These are phyloP conservation scores for Sycophaga agraensis DNA, from an alignment of 1,140 invertebrate genomes.

Conservation along the genomic window DNA sequence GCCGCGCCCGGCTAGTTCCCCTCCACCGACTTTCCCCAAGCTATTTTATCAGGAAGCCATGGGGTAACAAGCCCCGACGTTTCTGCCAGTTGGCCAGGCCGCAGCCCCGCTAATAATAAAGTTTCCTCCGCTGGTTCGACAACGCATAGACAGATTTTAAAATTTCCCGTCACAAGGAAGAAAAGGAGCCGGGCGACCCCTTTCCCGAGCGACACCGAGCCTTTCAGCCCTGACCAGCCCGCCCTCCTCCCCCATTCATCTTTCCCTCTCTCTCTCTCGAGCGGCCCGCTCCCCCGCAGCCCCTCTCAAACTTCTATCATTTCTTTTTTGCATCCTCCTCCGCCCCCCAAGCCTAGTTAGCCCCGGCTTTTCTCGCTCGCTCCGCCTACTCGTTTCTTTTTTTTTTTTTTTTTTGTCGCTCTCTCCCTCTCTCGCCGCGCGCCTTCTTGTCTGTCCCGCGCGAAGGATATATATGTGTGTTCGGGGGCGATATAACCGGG, in stretches of 20 bases:
- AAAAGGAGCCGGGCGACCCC: slow-evolving; percentile 1
- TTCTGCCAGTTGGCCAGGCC: neutral
- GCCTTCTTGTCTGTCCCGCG: slow-evolving; percentile 4
- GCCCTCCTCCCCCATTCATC: neutral
- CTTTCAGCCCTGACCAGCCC: slow-evolving; percentile 25
- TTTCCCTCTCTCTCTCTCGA: neutral
- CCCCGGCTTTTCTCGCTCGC: slow-evolving; percentile 25
- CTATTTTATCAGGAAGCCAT: slow-evolving; percentile 15
- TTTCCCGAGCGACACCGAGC: slow-evolving; percentile 19
- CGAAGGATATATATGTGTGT: slow-evolving; percentile 26
- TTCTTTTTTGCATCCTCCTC: slow-evolving; percentile 8
- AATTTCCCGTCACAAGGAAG: slow-evolving; percentile 53
- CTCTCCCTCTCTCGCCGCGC: slow-evolving; percentile 21
- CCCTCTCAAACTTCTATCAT: slow-evolving; percentile 1
- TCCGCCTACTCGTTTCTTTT: no score
- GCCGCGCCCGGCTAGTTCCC: neutral
- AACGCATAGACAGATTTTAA: slow-evolving; percentile 60
- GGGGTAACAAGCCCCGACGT: neutral
- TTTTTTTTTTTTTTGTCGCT: neutral
- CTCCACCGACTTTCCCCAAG: slow-evolving; percentile 8
- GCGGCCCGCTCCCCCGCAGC: neutral
- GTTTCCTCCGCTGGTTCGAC: slow-evolving; percentile 57
- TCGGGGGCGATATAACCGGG: slow-evolving; percentile 34
- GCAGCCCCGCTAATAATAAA: slow-evolving; percentile 54
- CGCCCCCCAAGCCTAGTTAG: slow-evolving; percentile 11